These are phyloP conservation scores for Drosophila equinoxialis DNA, from an alignment of 1,140 invertebrate species.

Conservation along the genomic window DNA sequence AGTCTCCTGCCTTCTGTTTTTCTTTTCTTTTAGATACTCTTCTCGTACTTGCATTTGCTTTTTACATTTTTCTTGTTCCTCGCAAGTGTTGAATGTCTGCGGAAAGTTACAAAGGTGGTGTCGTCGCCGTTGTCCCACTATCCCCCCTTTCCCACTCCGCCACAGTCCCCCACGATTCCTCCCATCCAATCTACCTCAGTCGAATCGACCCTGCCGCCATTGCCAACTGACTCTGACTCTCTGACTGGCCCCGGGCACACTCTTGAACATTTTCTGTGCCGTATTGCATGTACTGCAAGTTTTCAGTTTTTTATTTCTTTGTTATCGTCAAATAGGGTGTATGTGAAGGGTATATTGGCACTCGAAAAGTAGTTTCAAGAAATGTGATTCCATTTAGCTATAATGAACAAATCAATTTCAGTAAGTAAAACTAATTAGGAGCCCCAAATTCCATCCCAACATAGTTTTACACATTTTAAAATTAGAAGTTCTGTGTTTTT, in stretches of 20 bases:
- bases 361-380: no score
- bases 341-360: neutral
- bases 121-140: slow-evolving; percentile 31
- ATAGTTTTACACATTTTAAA: no score
- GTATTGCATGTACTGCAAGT: slow-evolving; percentile 61
- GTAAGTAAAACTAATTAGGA: no score
- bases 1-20: slow-evolving; percentile 8
- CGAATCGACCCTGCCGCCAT: slow-evolving; percentile 25
- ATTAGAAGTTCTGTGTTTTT: no score
- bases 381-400: no score
- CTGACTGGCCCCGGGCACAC: slow-evolving; percentile 45
- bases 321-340: slow-evolving; percentile 3
- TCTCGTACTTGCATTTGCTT: slow-evolving; percentile 48
- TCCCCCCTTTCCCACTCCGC: neutral
- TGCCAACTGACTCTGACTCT: slow-evolving; percentile 19
- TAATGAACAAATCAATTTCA: no score
- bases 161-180: neutral
- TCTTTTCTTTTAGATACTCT: slow-evolving; percentile 42
- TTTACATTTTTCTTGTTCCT: slow-evolving; percentile 56
- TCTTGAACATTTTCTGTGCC: slow-evolving; percentile 67
- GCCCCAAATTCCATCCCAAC: no score
- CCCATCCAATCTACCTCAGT: neutral
- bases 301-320: slow-evolving; percentile 54
- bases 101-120: slow-evolving; percentile 69
- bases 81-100: slow-evolving; percentile 67